Evolutionary conservation across 2,888 invertebrate genomes (phyloP).

Genomic region (Thereva nobilitata): DNA sequence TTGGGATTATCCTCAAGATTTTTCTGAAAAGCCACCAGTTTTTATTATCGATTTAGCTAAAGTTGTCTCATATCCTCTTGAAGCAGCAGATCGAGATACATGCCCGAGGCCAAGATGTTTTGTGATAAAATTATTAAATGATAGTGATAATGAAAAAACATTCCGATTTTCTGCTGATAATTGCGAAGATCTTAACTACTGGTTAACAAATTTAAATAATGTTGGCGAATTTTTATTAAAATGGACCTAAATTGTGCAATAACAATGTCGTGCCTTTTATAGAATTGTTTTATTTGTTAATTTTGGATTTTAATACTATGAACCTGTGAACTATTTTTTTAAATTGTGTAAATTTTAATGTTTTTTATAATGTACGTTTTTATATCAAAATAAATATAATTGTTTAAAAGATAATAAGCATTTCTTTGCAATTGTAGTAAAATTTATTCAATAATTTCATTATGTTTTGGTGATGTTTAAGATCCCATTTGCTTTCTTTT

Average conservation of each 20-base stretch:
- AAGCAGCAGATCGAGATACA: slow-evolving; percentile 55
- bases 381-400: too few species aligned
- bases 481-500: too few species aligned
- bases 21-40: slow-evolving; percentile 52
- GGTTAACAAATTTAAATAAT: slow-evolving; percentile 59
- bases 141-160: slow-evolving; percentile 42
- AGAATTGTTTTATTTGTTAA: too few species aligned
- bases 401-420: too few species aligned
- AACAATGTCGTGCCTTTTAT: too few species aligned
- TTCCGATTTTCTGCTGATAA: slow-evolving; percentile 60
- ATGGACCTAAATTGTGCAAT: slow-evolving; percentile 52
- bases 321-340: too few species aligned
- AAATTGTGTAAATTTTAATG: too few species aligned
- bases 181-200: slow-evolving; percentile 57
- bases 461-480: too few species aligned
- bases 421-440: too few species aligned
- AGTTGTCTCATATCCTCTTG: slow-evolving; percentile 51
- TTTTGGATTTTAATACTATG: too few species aligned
- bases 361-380: too few species aligned
- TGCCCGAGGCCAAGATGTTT: slow-evolving; percentile 61
- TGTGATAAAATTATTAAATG: slow-evolving; percentile 50
- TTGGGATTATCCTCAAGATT: slow-evolving; percentile 61
- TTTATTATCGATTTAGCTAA: slow-evolving; percentile 56
- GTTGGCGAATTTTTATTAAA: slow-evolving; percentile 56
- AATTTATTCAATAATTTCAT: too few species aligned